Evolutionary conservation across 2,888 invertebrate species (phyloP), one percentile per base, ranked within the genome.

Genomic region (Chrysodeixis includens): DNA sequence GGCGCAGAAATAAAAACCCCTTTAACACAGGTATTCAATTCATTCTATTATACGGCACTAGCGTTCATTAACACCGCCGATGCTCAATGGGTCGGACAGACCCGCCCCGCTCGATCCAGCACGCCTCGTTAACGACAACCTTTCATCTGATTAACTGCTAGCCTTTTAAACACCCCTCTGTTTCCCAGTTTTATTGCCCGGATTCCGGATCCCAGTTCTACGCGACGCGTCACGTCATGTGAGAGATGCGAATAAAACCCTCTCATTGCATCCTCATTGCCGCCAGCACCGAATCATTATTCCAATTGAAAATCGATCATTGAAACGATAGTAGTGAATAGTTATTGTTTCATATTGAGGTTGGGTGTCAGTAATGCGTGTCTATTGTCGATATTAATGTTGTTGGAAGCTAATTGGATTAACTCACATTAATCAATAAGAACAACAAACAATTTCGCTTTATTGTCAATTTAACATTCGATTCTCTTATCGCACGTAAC

Each of bases 101-200:
- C 61, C 58, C 46, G 4, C 9, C 56, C 62, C 60, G 62, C 56
- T 58, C 70, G 66, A 66, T 71, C 69, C 74, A 59, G 30, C 77
- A 78, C 76, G 74, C 70, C 82, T 82, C 83, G 78, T 82, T 82
- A 78, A 75, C 80, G 82, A 79, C 68, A 71, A 72, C 80, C 83
- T 82, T 82, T 82, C 83, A 82, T 82, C 76, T 79, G 76, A 79
- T 81, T 83, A 83, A 83, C 81, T 81, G 67, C 75, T 66, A 69
- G 71, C 69, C 71, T 71, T 76, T 82, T 79, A 80, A 80, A 78
- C 78, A 74, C 68, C 75, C 62, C 63, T 68, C 62, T 78, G 64
- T 66, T 74, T 58, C 67, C 66, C 59, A 51, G 70, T 68, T 78
- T 74, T 78, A 70, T 68, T 70, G 67, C 30, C 35, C 35, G 56